These are phyloP conservation scores for Sebastolobus alascanus DNA, from an alignment of 2,797 vertebrate genomes.

Conservation along the genomic window DNA sequence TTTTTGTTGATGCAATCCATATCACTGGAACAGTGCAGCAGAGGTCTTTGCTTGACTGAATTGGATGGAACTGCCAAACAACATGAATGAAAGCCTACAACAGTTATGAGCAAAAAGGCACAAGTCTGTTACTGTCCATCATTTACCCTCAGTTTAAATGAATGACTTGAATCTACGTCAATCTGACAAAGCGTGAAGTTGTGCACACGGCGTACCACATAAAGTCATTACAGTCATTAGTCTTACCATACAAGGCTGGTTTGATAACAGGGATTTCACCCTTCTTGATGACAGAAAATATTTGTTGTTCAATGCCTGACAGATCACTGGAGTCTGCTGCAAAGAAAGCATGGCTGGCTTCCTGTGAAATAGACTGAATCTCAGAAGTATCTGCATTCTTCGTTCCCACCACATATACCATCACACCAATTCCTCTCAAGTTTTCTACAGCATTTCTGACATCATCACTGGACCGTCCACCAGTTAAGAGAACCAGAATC, in stretches of 20 bases:
- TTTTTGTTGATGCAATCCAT: not conserved
- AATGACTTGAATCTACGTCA: not conserved
- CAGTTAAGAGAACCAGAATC: conserved; percentile 76
- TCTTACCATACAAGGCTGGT: conserved; percentile 70
- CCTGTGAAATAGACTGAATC: conserved; percentile 74
- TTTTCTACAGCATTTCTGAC: conserved; percentile 64
- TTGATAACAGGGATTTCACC: conserved; percentile 29
- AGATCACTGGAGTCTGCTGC: conserved; percentile 63
- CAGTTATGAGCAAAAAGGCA: not conserved
- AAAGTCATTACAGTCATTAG: not conserved
- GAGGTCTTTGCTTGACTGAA: not conserved
- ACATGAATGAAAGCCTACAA: not conserved
- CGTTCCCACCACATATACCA: conserved; percentile 73
- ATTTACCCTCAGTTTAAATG: not conserved
- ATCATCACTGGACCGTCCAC: conserved; percentile 77
- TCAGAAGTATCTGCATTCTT: conserved; percentile 76
- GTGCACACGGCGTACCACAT: not conserved
- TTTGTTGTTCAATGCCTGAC: conserved; percentile 65
- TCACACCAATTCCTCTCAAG: conserved; percentile 86
- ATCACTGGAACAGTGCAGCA: not conserved
- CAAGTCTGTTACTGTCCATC: not conserved
- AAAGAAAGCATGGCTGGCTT: conserved; percentile 68
- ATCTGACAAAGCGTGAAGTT: not conserved
- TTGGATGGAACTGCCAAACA: not conserved
- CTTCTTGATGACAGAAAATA: conserved; percentile 58